Percentiles rank a stretch among this genome's conserved stretches.
Conservation (phyloP, 2,797 vertebrate species). For the Macropus fuliginosus region DNA sequence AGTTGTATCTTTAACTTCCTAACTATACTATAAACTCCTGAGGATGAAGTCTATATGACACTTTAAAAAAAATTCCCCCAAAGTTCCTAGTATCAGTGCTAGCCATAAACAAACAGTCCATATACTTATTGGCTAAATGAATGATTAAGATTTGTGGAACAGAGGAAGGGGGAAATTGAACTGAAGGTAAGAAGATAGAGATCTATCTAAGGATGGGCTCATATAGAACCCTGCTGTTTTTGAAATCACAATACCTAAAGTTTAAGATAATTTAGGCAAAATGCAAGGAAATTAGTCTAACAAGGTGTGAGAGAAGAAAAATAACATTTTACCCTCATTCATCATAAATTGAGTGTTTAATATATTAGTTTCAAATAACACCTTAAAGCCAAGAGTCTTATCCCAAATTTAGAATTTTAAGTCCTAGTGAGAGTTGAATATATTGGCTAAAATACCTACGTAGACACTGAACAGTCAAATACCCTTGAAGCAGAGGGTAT, state of each 20-base stretch:
- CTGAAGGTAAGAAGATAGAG: not conserved
- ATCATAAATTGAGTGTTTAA: not conserved
- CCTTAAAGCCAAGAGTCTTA: not conserved
- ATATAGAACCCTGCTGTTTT: not conserved
- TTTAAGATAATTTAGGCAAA: not conserved
- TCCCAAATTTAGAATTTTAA: not conserved
- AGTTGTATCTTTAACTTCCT: not conserved
- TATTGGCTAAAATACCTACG: not conserved
- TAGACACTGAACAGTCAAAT: not conserved
- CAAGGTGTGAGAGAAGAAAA: not conserved
- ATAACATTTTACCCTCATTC: not conserved
- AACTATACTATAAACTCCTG: not conserved
- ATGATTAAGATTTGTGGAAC: not conserved
- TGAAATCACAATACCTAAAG: not conserved
- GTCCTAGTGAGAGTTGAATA: not conserved
- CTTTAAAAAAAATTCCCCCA: not conserved
- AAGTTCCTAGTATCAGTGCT: not conserved
- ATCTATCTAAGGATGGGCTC: not conserved
- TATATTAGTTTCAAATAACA: not conserved
- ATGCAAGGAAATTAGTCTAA: not conserved
- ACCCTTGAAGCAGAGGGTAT: not conserved
- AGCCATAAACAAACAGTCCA: not conserved
- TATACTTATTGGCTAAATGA: not conserved
- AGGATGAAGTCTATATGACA: not conserved
- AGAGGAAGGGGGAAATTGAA: not conserved